phyloP scores from a whole-genome alignment of 2,888 invertebrate genomes.

The Nezara viridula region DNA sequence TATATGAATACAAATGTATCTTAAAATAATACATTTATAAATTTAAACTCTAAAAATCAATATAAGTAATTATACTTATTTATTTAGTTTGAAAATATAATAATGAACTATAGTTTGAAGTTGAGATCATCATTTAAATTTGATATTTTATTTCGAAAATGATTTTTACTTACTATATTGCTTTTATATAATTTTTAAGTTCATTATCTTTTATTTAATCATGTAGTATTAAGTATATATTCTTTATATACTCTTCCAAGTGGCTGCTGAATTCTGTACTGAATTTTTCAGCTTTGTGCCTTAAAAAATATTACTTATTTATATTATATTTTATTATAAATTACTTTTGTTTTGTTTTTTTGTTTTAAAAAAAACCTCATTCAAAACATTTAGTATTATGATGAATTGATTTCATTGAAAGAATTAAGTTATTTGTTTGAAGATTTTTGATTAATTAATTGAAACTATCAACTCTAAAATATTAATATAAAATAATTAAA shows the following conservation, averaged over 20 bases:
- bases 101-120: not conserved
- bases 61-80: not conserved
- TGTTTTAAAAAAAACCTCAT: not conserved
- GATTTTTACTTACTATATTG: not conserved
- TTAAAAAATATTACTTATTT: slow-evolving; percentile 38
- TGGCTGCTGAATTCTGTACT: slow-evolving; percentile 28
- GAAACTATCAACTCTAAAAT: not conserved
- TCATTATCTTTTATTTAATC: not conserved
- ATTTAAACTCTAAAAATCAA: not conserved
- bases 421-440: not conserved
- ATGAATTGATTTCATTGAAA: not conserved
- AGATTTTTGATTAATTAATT: not conserved
- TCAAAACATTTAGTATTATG: not conserved
- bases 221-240: slow-evolving; percentile 19
- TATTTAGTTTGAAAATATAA: not conserved
- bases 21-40: not conserved
- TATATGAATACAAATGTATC: not conserved
- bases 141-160: not conserved
- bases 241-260: slow-evolving; percentile 36
- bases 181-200: slow-evolving; percentile 9
- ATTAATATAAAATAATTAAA: not conserved
- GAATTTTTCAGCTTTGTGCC: slow-evolving; percentile 48
- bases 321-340: slow-evolving; percentile 49
- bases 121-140: slow-evolving; percentile 3
- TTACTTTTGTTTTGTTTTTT: not conserved